Base-by-base conservation (phyloP, 2,888 invertebrate genomes). In the Troides helena region DNA sequence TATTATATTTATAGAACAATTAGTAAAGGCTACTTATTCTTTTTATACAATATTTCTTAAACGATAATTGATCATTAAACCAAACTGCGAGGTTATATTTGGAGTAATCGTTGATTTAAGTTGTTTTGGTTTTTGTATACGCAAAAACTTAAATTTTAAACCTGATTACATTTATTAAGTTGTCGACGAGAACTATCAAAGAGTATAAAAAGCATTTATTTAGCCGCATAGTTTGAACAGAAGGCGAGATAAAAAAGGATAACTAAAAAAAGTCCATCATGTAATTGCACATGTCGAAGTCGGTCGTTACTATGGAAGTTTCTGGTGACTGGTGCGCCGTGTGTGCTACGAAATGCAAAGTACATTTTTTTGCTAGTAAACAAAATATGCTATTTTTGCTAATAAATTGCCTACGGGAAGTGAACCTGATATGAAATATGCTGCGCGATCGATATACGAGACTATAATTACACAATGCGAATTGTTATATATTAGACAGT, bases 121-220 rank as follows among this genome's bases (percentile, higher is more conserved):
- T 50, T 14, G 50, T 50, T 17, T 12, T 17, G 14, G 14, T 17
- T 18, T 39, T 39, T 39, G 39, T 50, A 50, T 50, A 23, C 21
- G 21, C 14, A 57, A 57, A 57, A 57, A 57, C 21, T 21, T 18
- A 21, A 8, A n/a, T 57, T 57, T n/a, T 57, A 57, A 57, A 21
- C 23, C 7, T 59, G 4, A 39, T 36, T 36, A 6, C 36, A 60
- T n/a, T 30, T 46, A 62, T 62, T 63, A 50, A 53, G 25, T 43
- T 61, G 23, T 60, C 64, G 50, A 60, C 18, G 7, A 6, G 25
- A 64, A 58, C 59, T 21, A 62, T 39, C 18, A 53, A 39, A 8
- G 21, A 25, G 62, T 21, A 57, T 73, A 74, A 75, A 81, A 65
- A 58, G 8, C 74, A 77, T 66, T 61, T 39, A 25, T 43, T 67